Evolutionary conservation across 2,888 invertebrate genomes (phyloP), one percentile per base, ranked within the genome.

Genomic region (Slavum lentiscoides): DNA sequence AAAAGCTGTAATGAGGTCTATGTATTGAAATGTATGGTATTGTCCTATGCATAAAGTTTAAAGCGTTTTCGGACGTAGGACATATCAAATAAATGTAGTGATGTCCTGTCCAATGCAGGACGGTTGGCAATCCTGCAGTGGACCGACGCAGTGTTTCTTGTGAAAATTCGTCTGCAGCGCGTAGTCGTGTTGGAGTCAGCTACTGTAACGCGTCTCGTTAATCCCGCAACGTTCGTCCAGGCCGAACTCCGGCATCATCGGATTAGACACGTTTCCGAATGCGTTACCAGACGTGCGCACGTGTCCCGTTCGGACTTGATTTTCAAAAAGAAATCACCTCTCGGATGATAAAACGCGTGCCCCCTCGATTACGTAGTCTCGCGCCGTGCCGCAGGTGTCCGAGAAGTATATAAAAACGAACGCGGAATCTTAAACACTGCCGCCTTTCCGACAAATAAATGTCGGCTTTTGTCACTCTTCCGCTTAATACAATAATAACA

Each of bases 241-340:
- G 4, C 19, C 53, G 30, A 69, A 77, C 61, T 69, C n/a, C n/a
- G n/a, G n/a, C n/a, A n/a, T n/a, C n/a, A n/a, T 58, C 37, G 77
- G 77, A 70, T 70, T 77, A 70, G 53, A 77, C 62, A 62, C 55
- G 70, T 68, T 68, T 30, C 4, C 68, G 37, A 77, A 77, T 69
- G 59, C 77, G 39, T 23, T 55, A 11, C 69, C 69, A n/a, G 68
- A 49, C 61, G 21, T 8, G 17, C 69, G 69, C 69, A 69, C 77
- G 69, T 69, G 69, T 70, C 61, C 62, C 30, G 6, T 58, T 59
- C 62, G 23, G 61, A 62, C 73, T 74, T 49, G 73, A 62, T 62
- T 74, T 23, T 69, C 9, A 67, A 59, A 76, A 67, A 68, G 23
- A 19, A 17, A 58, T 8, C 21, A 8, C 19, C 43, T 19, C 7